Percentiles rank a stretch among this genome's conserved stretches.
Evolutionary conservation across 1,140 invertebrate species (phyloP).

Genomic region (Drosophila trapezifrons): DNA sequence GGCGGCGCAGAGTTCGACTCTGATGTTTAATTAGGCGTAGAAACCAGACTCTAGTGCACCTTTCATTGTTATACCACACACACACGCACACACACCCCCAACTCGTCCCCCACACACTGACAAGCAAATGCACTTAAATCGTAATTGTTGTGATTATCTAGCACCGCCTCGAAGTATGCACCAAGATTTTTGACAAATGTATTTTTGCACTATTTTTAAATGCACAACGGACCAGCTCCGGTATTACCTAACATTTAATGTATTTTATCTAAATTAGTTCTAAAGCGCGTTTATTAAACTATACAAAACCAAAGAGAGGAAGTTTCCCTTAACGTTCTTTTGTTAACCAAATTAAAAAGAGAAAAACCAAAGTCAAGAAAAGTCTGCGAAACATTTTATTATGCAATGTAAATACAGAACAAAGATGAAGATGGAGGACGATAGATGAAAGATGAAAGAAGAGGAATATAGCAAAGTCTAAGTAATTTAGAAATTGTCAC

Average conservation of each 20-base stretch:
- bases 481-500: conserved; percentile 53
- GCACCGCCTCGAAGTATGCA: conserved; percentile 81
- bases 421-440: conserved; percentile 16
- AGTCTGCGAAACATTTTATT: conserved; percentile 61
- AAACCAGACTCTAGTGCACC: background rate
- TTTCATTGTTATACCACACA: background rate
- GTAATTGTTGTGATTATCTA: conserved; percentile 81
- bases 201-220: conserved; percentile 81
- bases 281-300: conserved; percentile 23
- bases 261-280: conserved; percentile 56
- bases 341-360: conserved; percentile 35
- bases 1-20: conserved; percentile 28
- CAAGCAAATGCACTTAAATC: conserved; percentile 75
- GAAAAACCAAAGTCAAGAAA: conserved; percentile 41
- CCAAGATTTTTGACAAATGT: conserved; percentile 76
- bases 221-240: conserved; percentile 46
- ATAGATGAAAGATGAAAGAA: conserved; percentile 16
- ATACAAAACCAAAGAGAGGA: conserved; percentile 22
- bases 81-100: background rate
- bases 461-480: conserved; percentile 27
- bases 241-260: conserved; percentile 41
- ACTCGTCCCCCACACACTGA: conserved; percentile 15
- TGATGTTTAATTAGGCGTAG: conserved; percentile 27
- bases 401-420: conserved; percentile 72
- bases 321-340: conserved; percentile 40